These are phyloP conservation scores for Achroia grisella DNA, from an alignment of 1,140 invertebrate species.

Conservation along the genomic window DNA sequence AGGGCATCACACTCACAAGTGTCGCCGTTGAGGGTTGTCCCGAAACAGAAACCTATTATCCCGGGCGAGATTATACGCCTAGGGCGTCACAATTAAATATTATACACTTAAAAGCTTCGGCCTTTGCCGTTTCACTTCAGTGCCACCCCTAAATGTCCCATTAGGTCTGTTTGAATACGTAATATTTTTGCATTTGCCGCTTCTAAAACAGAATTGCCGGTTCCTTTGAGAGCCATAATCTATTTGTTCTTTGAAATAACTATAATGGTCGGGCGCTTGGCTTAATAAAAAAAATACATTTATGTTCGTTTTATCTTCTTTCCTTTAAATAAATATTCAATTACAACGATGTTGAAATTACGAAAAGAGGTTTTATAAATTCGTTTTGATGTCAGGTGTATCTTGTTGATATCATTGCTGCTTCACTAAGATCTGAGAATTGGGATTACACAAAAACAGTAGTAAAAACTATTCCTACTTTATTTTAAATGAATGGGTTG, in stretches of 20 bases:
- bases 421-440: constrained; percentile 14
- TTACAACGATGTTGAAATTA: neutral
- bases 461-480: constrained; percentile 23
- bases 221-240: constrained; percentile 71
- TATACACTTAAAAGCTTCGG: constrained; percentile 74
- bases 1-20: constrained; percentile 67
- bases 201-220: constrained; percentile 69
- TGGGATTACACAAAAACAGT: constrained; percentile 24
- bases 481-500: constrained; percentile 26
- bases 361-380: too few relatives aligned
- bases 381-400: neutral
- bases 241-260: constrained; percentile 71
- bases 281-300: constrained; percentile 56
- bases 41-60: constrained; percentile 75
- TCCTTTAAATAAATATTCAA: neutral
- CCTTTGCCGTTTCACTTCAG: constrained; percentile 71
- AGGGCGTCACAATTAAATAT: constrained; percentile 75
- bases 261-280: constrained; percentile 59
- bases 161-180: constrained; percentile 73
- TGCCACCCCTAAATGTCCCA: constrained; percentile 73
- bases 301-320: constrained; percentile 25
- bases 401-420: constrained; percentile 4
- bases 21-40: constrained; percentile 66
- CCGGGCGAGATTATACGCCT: constrained; percentile 74
- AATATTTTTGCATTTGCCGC: constrained; percentile 72